A percentile compares a stretch with the other conserved stretches of the same genome.
Evolutionary conservation across 2,888 invertebrate genomes (phyloP).

Genomic region (Drosophila stalkeri): DNA sequence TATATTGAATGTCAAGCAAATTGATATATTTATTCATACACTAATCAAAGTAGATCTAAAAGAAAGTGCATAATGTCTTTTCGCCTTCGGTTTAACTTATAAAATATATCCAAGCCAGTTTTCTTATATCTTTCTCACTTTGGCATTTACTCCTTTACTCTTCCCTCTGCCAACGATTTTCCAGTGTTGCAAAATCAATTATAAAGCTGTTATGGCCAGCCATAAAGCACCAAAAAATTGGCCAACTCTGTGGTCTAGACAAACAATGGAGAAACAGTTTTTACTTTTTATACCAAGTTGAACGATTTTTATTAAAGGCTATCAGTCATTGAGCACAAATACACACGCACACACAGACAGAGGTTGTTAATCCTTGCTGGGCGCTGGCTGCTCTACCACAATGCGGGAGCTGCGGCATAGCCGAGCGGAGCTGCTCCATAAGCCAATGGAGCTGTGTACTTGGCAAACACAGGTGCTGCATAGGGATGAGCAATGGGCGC

Average conservation of each 20-base stretch:
- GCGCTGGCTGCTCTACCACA: slow-evolving; percentile 55
- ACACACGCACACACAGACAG: slow-evolving; percentile 36
- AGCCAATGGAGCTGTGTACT: slow-evolving; percentile 56
- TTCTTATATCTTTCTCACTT: too few species aligned
- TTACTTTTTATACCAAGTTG: slow-evolving; percentile 41
- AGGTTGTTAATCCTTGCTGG: slow-evolving; percentile 45
- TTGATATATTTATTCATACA: too few species aligned
- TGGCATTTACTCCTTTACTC: not conserved
- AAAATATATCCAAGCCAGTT: not conserved
- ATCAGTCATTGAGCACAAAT: slow-evolving; percentile 66
- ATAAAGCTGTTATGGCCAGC: not conserved
- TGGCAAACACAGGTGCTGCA: slow-evolving; percentile 56
- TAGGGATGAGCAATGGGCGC: slow-evolving; percentile 45
- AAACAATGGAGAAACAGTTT: slow-evolving; percentile 43
- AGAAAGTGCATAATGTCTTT: too few species aligned
- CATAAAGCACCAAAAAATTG: not conserved
- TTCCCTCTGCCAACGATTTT: not conserved
- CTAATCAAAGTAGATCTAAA: too few species aligned
- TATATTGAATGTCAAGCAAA: too few species aligned
- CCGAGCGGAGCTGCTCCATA: slow-evolving; percentile 58
- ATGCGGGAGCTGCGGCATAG: slow-evolving; percentile 61
- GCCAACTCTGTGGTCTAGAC: slow-evolving; percentile 16
- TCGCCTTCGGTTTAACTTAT: not conserved
- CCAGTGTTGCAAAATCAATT: slow-evolving; percentile 1
- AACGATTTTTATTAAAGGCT: slow-evolving; percentile 72